phyloP scores from a whole-genome alignment of 2,113 vertebrate genomes.

The Barnardius zonarius region DNA sequence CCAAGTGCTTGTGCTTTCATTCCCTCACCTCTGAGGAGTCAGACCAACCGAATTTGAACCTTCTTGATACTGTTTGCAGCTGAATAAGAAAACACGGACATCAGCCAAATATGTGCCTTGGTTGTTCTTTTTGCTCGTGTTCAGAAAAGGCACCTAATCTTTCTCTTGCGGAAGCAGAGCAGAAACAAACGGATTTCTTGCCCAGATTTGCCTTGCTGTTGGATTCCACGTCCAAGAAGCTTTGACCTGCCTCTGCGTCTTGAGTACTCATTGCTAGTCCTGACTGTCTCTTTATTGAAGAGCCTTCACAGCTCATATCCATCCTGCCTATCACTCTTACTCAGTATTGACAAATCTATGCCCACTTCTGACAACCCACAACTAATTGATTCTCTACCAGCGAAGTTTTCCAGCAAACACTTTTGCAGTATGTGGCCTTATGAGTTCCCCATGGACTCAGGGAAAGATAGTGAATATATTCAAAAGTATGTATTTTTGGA shows the following conservation, averaged over 20 bases:
- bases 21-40: not conserved
- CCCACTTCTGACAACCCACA: slow-evolving; percentile 35
- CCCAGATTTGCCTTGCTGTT: not conserved
- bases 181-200: not conserved
- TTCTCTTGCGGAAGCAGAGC: not conserved
- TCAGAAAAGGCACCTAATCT: not conserved
- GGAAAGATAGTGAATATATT: not conserved
- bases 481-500: not conserved
- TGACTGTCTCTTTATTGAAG: slow-evolving; percentile 32
- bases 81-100: not conserved
- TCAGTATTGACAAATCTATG: slow-evolving; percentile 51
- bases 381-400: slow-evolving; percentile 47
- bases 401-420: slow-evolving; percentile 15
- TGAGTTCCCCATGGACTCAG: not conserved
- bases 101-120: not conserved
- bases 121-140: not conserved
- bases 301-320: slow-evolving; percentile 54
- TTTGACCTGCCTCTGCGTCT: slow-evolving; percentile 13
- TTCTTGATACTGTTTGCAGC: slow-evolving; percentile 1
- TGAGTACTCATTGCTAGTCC: not conserved
- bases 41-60: slow-evolving; percentile 11
- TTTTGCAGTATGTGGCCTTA: not conserved
- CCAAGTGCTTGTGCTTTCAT: not conserved
- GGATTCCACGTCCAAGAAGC: not conserved
- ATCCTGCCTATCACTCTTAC: slow-evolving; percentile 61